These are phyloP conservation scores for Astyanax mexicanus DNA, from an alignment of 2,797 vertebrate genomes.

Conservation along the genomic window DNA sequence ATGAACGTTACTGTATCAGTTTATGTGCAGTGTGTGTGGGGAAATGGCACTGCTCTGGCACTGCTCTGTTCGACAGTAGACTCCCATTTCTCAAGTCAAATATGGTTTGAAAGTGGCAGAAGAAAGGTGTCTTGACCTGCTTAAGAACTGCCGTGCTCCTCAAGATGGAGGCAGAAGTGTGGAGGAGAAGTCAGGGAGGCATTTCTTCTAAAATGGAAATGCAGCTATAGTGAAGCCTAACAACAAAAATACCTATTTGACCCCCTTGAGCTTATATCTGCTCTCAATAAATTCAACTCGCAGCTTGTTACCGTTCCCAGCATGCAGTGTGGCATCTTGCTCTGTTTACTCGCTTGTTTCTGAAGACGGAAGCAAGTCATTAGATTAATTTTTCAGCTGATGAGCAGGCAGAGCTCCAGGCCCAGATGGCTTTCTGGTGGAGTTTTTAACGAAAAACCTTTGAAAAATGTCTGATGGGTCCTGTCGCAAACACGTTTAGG, in stretches of 20 bases:
- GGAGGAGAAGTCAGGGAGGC: no score
- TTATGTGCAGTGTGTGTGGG: background rate
- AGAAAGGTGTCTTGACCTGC: background rate
- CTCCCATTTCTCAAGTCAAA: background rate
- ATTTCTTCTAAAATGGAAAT: background rate
- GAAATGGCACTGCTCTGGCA: background rate
- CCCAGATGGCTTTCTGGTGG: background rate
- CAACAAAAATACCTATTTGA: background rate
- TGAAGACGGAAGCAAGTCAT: background rate
- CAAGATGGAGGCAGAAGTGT: no score
- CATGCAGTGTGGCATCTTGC: background rate
- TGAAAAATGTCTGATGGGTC: background rate
- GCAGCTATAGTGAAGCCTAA: background rate
- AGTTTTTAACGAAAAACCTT: background rate
- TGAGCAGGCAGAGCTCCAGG: no score
- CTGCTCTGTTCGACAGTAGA: no score
- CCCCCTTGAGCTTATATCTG: background rate
- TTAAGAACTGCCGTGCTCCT: no score
- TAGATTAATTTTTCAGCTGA: constrained; percentile 1
- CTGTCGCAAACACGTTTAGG: background rate
- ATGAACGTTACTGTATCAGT: no score
- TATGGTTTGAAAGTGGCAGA: background rate
- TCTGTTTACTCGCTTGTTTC: background rate
- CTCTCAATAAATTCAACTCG: background rate
- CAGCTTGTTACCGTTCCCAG: background rate